Evolutionary conservation across 2,888 invertebrate species (phyloP).

Genomic region (Meiosimyza decipiens): DNA sequence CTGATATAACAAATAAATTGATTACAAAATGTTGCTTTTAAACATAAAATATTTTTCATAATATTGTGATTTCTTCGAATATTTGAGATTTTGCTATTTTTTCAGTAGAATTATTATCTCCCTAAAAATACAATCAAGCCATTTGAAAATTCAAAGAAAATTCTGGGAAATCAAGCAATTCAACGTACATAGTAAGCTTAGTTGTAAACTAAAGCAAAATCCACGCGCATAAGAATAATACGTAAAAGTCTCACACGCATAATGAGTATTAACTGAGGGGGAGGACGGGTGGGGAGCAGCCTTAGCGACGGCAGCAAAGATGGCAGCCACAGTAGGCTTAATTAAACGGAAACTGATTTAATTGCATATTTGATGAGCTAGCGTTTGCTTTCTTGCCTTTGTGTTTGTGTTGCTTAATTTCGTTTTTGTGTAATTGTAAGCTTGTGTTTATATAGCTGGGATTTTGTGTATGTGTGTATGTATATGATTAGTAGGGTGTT

Average conservation of each 20-base stretch:
- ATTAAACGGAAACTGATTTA: constrained; percentile 66
- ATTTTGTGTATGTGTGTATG: not conserved
- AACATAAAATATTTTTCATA: not conserved
- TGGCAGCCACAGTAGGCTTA: constrained; percentile 51
- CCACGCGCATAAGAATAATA: no score
- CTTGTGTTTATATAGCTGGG: not conserved
- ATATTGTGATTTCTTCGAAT: not conserved
- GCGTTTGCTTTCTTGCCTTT: constrained; percentile 46
- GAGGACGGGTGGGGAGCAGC: no score
- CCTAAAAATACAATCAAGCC: not conserved
- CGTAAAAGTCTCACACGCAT: no score
- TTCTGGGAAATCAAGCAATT: no score
- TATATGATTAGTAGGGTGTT: not conserved
- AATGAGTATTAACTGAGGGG: no score
- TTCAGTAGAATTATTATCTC: not conserved
- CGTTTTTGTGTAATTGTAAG: constrained; percentile 20
- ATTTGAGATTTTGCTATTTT: not conserved
- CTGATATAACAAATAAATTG: not conserved
- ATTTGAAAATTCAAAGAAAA: no score
- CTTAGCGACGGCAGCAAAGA: not conserved
- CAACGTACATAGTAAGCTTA: no score
- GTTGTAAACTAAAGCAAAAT: no score
- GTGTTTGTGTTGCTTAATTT: constrained; percentile 44
- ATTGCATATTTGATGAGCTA: constrained; percentile 64
- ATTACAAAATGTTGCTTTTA: not conserved